Base-by-base conservation (phyloP, 2,888 invertebrate genomes). In the Cerceris ruficornis region DNA sequence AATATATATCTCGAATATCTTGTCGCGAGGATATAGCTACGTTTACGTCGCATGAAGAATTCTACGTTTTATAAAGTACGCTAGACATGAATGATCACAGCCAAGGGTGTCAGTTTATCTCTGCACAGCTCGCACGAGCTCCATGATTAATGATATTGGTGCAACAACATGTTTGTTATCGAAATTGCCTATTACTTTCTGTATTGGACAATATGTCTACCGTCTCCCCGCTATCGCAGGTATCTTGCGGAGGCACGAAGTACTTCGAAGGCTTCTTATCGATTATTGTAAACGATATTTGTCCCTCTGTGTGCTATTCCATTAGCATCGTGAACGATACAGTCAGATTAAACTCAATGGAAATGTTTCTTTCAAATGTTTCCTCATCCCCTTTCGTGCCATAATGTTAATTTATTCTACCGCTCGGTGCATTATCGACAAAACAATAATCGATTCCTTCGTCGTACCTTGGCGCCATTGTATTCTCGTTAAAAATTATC, bases 171-270 rank as follows among this genome's bases (percentile, higher is more conserved):
- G 82, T 83, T 83, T 84, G 82, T 79, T 79, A 79, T 79, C 79
- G 84, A 81, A 82, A 83, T 82, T 81, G 82, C 75, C 84, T 79
- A 74, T 83, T 82, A 82, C 72, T 74, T 83, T 69, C 74, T 14
- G 65, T 71, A 79, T 83, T 76, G 79, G 59, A 69, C 79, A 55
- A 84, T 84, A 79, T 75, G 74, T 83, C 79, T 64, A 57, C 70
- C 79, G 69, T 61, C 71, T 52, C 14, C 55, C 55, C 58, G 71
- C 9, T 52, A 58, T 76, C 80, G 69, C 61, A 69, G 59, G 66
- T 75, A 72, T 28, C 60, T 54, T 42, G 14, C 73, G 54, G 58
- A 74, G 62, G 57, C 68, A 17, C 64, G 17, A 68, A 69, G 54
- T 73, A 50, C 57, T 55, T 57, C 13, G 54, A 28, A 65, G 52